Percentiles rank a stretch among this genome's conserved stretches.
These are phyloP conservation scores for Dissostichus mawsoni DNA, from an alignment of 2,113 vertebrate species.

Conservation along the genomic window DNA sequence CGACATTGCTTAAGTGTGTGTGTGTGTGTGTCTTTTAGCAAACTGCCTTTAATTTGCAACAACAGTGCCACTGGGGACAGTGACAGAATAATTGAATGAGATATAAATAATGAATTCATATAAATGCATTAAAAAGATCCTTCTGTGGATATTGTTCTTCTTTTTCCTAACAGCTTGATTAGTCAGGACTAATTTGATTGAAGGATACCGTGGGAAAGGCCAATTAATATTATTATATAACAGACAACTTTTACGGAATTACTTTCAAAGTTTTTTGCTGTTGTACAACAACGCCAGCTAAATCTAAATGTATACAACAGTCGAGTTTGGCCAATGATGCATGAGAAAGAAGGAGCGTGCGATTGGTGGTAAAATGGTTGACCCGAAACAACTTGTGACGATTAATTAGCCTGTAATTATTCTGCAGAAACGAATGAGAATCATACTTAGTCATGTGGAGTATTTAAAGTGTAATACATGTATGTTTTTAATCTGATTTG, in stretches of 20 bases:
- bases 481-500: not conserved
- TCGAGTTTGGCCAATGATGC: slow-evolving; percentile 32
- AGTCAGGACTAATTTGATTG: slow-evolving; percentile 52
- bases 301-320: slow-evolving; percentile 33
- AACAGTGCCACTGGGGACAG: slow-evolving; percentile 44
- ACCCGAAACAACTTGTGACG: slow-evolving; percentile 18
- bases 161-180: slow-evolving; percentile 44
- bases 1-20: not conserved
- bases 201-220: not conserved
- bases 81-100: slow-evolving; percentile 63
- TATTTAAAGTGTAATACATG: not conserved
- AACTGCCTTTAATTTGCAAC: slow-evolving; percentile 60
- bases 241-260: slow-evolving; percentile 44
- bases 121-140: slow-evolving; percentile 61
- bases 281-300: slow-evolving; percentile 2
- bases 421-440: not conserved
- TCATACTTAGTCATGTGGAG: not conserved
- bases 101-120: slow-evolving; percentile 65
- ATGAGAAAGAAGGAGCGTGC: slow-evolving; percentile 3
- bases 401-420: slow-evolving; percentile 54
- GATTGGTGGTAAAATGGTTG: slow-evolving; percentile 38
- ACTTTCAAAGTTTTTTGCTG: slow-evolving; percentile 32
- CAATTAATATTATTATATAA: slow-evolving; percentile 35
- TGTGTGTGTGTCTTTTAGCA: slow-evolving; percentile 38
- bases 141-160: slow-evolving; percentile 7